Evolutionary conservation across 2,888 invertebrate species (phyloP), one percentile per base, ranked within the genome.

Genomic region (Philopedon plagiatum): DNA sequence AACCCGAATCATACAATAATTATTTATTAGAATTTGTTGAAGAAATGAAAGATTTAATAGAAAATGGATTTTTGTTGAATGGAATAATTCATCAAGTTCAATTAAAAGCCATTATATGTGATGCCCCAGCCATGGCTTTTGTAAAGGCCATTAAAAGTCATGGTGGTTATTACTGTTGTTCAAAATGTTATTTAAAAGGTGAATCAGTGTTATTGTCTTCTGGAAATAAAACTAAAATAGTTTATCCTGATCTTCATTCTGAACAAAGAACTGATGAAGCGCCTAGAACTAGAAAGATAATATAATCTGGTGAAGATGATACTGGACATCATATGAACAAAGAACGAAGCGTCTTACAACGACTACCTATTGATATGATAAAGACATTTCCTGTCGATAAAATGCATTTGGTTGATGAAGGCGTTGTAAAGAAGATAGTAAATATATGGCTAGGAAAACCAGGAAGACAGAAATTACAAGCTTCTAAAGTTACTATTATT

Each of bases 381-480:
- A 67, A 72, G 51, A 51, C 61, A 34, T 72, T 72, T 72, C 67
- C 67, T 11, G 39, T 72, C 39, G 72, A 72, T 29, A 63, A 72
- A 56, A 72, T 72, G 72, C 67, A 60, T 61, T 61, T 71, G 39
- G 54, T 71, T 44, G 26, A 26, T 26, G 26, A 26, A 26, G 26
- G 26, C 26, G 26, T 26, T 26, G 26, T 26, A 26, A 26, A 26
- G 26, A 26, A 26, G 7, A 26, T 26, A 26, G 7, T 26, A 26
- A 26, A 26, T 26, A 26, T 26, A 26, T 26, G 26, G 26, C 7
- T 26, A 26, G 26, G 26, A 26, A 26, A 26, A 26, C 26, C 26
- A 26, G 26, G 26, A 26, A 26, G 4, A 26, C 26, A 26, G 26
- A 26, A 26, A 26, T 7, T 26, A 26, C 26, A 3, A 26, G 26